These are phyloP conservation scores for Echinometra lucunter DNA, from an alignment of 53 echinoderm and acorn worm species.

Conservation along the genomic window DNA sequence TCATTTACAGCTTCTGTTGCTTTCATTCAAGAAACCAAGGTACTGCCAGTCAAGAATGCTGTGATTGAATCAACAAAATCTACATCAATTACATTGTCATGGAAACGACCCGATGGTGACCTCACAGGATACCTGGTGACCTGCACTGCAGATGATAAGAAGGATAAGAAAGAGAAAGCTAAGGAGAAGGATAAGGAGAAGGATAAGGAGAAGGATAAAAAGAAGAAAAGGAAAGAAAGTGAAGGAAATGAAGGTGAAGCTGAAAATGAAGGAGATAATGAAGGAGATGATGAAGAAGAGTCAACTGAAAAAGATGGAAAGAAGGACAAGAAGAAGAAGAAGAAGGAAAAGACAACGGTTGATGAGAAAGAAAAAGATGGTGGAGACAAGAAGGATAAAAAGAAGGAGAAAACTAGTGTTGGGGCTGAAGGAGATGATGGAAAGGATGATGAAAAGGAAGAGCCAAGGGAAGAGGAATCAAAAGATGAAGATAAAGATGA, in stretches of 20 bases:
- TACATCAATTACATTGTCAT: slow-evolving; percentile 56
- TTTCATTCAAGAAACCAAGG: neutral
- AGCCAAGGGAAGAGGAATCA: neutral
- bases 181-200: slow-evolving; percentile 52
- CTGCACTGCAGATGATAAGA: slow-evolving; percentile 52
- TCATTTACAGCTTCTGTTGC: slow-evolving; percentile 22
- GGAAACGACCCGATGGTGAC: slow-evolving; percentile 54
- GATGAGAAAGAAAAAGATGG: neutral
- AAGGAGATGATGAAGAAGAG: neutral
- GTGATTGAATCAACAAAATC: neutral
- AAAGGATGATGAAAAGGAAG: neutral
- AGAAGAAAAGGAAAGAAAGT: slow-evolving; percentile 16
- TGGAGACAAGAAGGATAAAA: neutral
- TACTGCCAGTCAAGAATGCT: slow-evolving; percentile 37
- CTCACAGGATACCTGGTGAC: slow-evolving; percentile 55
- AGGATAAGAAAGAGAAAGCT: too few relatives aligned
- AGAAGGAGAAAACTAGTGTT: neutral
- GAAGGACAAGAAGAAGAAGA: slow-evolving; percentile 12
- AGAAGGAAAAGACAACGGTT: neutral
- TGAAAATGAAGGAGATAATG: slow-evolving; percentile 39
- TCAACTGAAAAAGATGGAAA: neutral
- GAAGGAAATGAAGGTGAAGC: neutral
- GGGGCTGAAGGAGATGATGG: neutral
- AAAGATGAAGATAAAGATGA: neutral
- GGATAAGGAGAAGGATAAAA: slow-evolving; percentile 44